phyloP scores from a whole-genome alignment of 2,797 vertebrate species.

The Myotis pilosus region DNA sequence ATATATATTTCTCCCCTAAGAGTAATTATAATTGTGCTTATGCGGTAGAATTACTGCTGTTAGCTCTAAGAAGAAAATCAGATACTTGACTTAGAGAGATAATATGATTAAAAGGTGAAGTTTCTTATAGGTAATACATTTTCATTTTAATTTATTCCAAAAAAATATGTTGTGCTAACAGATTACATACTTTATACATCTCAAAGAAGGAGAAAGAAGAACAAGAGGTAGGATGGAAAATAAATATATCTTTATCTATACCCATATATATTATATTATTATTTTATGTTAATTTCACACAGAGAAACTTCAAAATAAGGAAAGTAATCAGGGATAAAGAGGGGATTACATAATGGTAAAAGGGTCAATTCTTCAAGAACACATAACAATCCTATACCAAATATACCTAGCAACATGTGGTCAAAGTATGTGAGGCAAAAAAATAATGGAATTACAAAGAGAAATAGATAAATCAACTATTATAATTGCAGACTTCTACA shows the following conservation, averaged over 20 bases:
- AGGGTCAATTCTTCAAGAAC: background rate
- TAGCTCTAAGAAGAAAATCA: background rate
- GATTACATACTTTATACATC: background rate
- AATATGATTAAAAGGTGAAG: background rate
- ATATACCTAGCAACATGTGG: background rate
- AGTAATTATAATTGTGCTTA: background rate
- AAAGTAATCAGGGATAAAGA: background rate
- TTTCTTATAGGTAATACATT: background rate
- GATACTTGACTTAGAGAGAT: background rate
- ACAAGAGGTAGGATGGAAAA: background rate
- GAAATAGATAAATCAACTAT: background rate
- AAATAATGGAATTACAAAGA: background rate
- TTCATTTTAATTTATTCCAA: constrained; percentile 25
- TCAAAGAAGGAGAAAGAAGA: background rate
- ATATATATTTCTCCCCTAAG: background rate
- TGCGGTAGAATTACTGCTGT: background rate
- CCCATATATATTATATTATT: background rate
- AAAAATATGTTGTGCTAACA: background rate
- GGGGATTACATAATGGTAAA: background rate
- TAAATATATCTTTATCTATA: background rate
- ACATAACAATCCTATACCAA: background rate
- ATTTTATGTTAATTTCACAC: background rate
- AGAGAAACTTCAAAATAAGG: background rate
- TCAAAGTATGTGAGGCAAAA: background rate
- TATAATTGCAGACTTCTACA: background rate